Base-by-base conservation (phyloP, 2,113 vertebrate genomes). In the Dicrurus megarhynchus region DNA sequence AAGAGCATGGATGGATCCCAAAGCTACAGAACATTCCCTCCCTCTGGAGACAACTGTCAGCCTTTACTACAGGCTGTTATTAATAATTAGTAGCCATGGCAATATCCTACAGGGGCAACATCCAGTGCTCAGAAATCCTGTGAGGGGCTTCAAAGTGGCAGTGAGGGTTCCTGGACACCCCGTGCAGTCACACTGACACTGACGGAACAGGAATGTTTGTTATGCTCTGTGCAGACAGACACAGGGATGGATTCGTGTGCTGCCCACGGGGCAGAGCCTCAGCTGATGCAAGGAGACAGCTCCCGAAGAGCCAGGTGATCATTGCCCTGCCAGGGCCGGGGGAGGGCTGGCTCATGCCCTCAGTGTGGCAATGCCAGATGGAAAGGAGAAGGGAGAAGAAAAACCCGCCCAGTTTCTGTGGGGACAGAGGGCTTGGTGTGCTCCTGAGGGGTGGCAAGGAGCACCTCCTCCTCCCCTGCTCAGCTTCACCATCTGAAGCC, bases 231-330 rank as follows among this genome's bases (percentile, higher is more conserved):
- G 53, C 71, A 76, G 32, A 41, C 4, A 6, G 4, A 42, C 23
- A 23, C 1, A 0, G 55, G 63, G 59, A 4, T 33, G 41, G 78
- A 15, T 53, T 37, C 1, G 1, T 15, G 52, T 1, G 4, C 49
- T 71, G 75, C 67, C 83, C 89, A 47, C 7, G 4, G 52, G 74
- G 78, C 61, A 78, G 65, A 39, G 7, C 5, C 56, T 50, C 39
- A 11, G 74, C 35, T 84, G 69, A 75, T 71, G 35, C 26, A n/a
- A 84, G 47, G 52, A 79, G 73, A 59, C 87, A 94, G 84, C n/a
- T 39, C 57, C 60, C 11, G 2, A 35, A 47, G 60, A 95, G 57
- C 67, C 84, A 85, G 71, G 82, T 70, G 49, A 52, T 59, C 65
- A 23, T 33, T 79, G 52, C 74, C 65, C 74, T 75, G 21, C 53